A percentile compares a stretch with the other conserved stretches of the same genome.
These are phyloP conservation scores for Lytechinus pictus DNA, from an alignment of 35 echinoderm and acorn worm species.

Conservation along the genomic window DNA sequence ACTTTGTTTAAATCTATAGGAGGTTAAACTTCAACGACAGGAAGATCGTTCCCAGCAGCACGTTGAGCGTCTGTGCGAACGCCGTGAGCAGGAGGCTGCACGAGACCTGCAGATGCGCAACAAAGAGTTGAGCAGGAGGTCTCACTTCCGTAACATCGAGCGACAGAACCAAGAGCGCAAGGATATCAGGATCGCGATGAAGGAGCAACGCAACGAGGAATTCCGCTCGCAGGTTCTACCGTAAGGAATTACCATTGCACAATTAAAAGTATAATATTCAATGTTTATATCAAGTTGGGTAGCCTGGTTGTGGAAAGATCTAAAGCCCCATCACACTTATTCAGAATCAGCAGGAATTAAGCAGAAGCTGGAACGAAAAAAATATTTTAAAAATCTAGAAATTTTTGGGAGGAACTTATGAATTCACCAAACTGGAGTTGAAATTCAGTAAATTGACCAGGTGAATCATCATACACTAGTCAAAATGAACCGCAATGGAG, in stretches of 20 bases:
- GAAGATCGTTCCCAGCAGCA: conserved; percentile 63
- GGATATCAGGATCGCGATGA: conserved; percentile 76
- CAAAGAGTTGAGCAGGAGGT: conserved; percentile 65
- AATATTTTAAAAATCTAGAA: too few relatives aligned
- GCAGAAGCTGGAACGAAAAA: too few relatives aligned
- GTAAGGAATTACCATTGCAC: background rate
- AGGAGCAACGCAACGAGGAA: conserved; percentile 69
- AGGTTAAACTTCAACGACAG: conserved; percentile 68
- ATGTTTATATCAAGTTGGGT: too few relatives aligned
- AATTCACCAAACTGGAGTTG: too few relatives aligned
- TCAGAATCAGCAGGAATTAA: too few relatives aligned
- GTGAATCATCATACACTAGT: too few relatives aligned
- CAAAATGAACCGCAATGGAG: too few relatives aligned
- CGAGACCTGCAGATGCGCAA: conserved; percentile 75
- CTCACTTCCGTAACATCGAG: conserved; percentile 70
- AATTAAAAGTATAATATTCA: too few relatives aligned
- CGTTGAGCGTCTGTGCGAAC: conserved; percentile 52
- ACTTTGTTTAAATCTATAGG: conserved; percentile 48
- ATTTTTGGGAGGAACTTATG: too few relatives aligned
- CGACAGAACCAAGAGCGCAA: conserved; percentile 79
- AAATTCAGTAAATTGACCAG: too few relatives aligned
- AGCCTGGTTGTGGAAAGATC: too few relatives aligned
- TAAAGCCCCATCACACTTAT: too few relatives aligned
- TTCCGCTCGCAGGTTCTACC: conserved; percentile 92
- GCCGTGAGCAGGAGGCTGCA: conserved; percentile 57